A percentile compares a stretch with the other conserved stretches of the same genome.
These are phyloP conservation scores for Parthenolecanium corni DNA, from an alignment of 2,888 invertebrate species.

Conservation along the genomic window DNA sequence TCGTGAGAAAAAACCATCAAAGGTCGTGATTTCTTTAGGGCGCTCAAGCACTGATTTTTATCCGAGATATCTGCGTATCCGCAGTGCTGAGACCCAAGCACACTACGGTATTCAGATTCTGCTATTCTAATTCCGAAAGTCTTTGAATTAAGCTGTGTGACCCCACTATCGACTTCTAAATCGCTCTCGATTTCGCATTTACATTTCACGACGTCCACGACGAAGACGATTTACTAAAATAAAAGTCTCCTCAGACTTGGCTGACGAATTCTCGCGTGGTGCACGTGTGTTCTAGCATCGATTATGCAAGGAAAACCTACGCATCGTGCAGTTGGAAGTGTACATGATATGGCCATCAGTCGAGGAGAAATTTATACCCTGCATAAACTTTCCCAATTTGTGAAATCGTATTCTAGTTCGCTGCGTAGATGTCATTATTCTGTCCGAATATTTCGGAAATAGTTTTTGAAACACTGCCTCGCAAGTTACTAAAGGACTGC, in stretches of 20 bases:
- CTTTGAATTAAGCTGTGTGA: slow-evolving; percentile 8
- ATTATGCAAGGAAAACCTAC: too few relatives aligned
- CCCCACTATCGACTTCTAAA: neutral
- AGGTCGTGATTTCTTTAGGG: slow-evolving; percentile 28
- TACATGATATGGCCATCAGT: too few relatives aligned
- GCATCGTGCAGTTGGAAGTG: too few relatives aligned
- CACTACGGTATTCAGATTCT: too few relatives aligned
- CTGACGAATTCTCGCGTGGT: too few relatives aligned
- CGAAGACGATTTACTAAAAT: neutral
- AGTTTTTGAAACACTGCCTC: too few relatives aligned
- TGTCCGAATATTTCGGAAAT: too few relatives aligned
- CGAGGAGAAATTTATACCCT: too few relatives aligned
- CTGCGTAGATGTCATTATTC: too few relatives aligned
- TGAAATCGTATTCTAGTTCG: too few relatives aligned
- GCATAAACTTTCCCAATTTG: too few relatives aligned
- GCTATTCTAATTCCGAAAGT: neutral
- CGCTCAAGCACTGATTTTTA: slow-evolving; percentile 12
- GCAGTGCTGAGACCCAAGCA: neutral
- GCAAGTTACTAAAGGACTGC: neutral
- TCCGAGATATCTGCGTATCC: neutral
- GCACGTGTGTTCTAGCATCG: too few relatives aligned
- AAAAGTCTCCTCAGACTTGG: neutral
- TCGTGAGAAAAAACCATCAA: slow-evolving; percentile 27
- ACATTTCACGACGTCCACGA: neutral
- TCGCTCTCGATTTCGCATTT: slow-evolving; percentile 7